These are phyloP conservation scores for Emesis russula DNA, from an alignment of 2,888 invertebrate species.

Conservation along the genomic window DNA sequence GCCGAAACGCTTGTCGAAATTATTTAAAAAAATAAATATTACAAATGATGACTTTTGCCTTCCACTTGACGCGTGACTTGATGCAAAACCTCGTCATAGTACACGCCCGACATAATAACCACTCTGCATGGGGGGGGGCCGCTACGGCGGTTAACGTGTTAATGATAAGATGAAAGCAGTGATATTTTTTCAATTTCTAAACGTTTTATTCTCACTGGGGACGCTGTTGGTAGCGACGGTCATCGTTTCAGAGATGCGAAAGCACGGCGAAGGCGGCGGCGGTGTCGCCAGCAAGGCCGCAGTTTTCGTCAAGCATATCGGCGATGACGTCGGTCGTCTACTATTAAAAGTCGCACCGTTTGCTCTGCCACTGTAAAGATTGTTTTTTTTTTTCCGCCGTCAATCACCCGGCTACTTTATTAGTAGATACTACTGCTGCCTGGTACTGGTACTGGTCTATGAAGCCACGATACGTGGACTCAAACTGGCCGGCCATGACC, in stretches of 20 bases:
- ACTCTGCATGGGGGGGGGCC: background rate
- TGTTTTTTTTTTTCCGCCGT: background rate
- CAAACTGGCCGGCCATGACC: too few species aligned
- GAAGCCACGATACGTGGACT: too few species aligned
- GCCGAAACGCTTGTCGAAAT: too few species aligned
- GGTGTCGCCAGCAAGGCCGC: background rate
- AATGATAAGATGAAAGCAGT: constrained; percentile 25
- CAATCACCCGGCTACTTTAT: too few species aligned
- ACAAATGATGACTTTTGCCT: too few species aligned
- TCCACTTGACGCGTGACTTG: too few species aligned
- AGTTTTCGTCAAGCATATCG: background rate
- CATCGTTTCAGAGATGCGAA: background rate
- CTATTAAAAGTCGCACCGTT: constrained; percentile 20
- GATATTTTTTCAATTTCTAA: constrained; percentile 28
- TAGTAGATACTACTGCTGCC: too few species aligned
- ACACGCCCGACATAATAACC: too few species aligned
- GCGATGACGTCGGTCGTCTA: constrained; percentile 19
- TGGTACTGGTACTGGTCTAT: too few species aligned
- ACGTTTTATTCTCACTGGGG: constrained; percentile 22
- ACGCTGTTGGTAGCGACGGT: constrained; percentile 23
- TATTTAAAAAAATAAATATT: too few species aligned
- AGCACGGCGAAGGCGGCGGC: background rate
- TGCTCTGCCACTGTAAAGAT: constrained; percentile 16
- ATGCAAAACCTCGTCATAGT: too few species aligned
- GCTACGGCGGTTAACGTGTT: background rate